A percentile compares a stretch with the other conserved stretches of the same genome.
Evolutionary conservation across 2,797 vertebrate genomes (phyloP).

Genomic region (Gymnothorax reevesii): DNA sequence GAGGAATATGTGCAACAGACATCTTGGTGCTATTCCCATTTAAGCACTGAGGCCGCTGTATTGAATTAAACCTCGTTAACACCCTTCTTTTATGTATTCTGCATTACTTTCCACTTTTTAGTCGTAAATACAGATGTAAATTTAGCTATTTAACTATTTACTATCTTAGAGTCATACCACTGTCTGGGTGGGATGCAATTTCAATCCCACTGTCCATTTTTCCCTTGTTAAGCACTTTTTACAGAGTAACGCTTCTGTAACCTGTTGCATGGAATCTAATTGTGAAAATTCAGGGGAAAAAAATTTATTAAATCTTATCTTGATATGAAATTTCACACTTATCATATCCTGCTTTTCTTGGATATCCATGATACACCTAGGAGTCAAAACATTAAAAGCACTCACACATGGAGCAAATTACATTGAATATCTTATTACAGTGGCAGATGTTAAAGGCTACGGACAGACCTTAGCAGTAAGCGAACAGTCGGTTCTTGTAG

Average conservation of each 20-base stretch:
- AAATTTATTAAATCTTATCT: background rate
- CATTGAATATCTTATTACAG: too few relatives aligned
- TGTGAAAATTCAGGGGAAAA: background rate
- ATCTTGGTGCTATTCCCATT: background rate
- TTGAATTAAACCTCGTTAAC: background rate
- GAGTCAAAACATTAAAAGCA: too few relatives aligned
- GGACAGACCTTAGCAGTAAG: too few relatives aligned
- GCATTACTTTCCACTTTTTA: background rate
- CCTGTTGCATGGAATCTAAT: background rate
- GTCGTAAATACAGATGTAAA: background rate
- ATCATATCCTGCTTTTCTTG: background rate
- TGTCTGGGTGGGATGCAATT: background rate
- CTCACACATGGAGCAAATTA: too few relatives aligned
- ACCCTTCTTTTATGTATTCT: background rate
- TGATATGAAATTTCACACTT: background rate
- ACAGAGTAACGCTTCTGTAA: background rate
- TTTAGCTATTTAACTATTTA: background rate
- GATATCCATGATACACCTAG: background rate
- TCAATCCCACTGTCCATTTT: background rate
- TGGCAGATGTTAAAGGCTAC: too few relatives aligned
- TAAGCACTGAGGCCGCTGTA: background rate
- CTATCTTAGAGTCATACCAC: background rate
- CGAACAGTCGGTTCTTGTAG: too few relatives aligned
- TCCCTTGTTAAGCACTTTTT: background rate
- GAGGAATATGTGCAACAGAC: background rate